Conservation (phyloP, 2,888 invertebrate species). For the Drosophila fulvimacula region DNA sequence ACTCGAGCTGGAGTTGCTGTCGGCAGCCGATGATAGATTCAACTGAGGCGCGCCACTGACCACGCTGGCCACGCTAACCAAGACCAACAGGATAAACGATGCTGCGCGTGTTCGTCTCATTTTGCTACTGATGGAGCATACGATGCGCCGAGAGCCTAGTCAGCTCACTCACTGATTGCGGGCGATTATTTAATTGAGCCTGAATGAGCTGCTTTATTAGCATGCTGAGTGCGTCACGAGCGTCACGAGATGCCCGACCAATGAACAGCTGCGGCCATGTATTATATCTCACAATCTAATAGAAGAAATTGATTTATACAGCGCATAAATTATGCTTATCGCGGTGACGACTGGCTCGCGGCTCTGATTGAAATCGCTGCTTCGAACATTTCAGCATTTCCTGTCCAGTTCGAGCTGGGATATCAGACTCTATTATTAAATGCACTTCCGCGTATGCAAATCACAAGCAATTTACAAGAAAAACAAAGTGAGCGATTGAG, state of each 20-base stretch:
- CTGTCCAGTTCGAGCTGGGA: constrained; percentile 7
- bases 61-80: constrained; percentile 12
- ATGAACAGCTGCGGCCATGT: constrained; percentile 18
- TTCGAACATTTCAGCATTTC: constrained; percentile 6
- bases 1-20: constrained; percentile 43
- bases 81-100: constrained; percentile 29
- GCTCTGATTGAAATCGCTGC: constrained; percentile 15
- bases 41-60: constrained; percentile 14
- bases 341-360: constrained; percentile 19
- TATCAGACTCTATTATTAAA: constrained; percentile 21
- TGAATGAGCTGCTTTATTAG: constrained; percentile 20
- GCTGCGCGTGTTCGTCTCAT: constrained; percentile 31
- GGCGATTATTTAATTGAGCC: constrained; percentile 75
- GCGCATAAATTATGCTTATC: constrained; percentile 54
- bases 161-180: constrained; percentile 16
- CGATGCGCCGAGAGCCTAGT: not conserved
- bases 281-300: constrained; percentile 21
- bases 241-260: constrained; percentile 34
- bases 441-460: constrained; percentile 38
- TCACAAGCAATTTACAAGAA: constrained; percentile 39
- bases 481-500: constrained; percentile 9
- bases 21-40: not conserved
- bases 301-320: constrained; percentile 51
- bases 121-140: constrained; percentile 37
- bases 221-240: constrained; percentile 3